These are phyloP conservation scores for Sylvilagus bachmani DNA, from an alignment of 2,113 vertebrate species.

Conservation along the genomic window DNA sequence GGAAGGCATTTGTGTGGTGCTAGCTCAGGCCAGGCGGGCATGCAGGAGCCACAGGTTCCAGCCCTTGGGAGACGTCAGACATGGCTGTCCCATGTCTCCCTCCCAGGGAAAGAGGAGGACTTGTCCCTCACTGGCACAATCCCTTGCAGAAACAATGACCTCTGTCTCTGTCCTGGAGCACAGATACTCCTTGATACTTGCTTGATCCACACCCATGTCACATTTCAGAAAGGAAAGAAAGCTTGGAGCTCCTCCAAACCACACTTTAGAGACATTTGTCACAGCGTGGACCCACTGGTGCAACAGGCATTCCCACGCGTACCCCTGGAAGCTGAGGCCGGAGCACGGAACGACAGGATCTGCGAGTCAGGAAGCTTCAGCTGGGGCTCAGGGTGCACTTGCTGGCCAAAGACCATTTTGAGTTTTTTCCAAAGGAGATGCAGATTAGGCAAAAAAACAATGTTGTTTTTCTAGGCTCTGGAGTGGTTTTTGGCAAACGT, in stretches of 20 bases:
- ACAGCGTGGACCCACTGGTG: not conserved
- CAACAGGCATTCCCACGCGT: not conserved
- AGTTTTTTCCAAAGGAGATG: not conserved
- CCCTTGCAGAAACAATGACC: fast-evolving
- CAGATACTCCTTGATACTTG: not conserved
- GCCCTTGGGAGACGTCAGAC: constrained; percentile 28
- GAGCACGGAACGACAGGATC: fast-evolving
- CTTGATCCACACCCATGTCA: not conserved
- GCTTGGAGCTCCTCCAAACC: not conserved
- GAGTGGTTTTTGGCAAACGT: not conserved
- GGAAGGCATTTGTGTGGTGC: not conserved
- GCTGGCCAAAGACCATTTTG: not conserved
- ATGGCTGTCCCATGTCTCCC: not conserved
- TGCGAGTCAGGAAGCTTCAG: fast-evolving
- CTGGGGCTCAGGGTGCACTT: not conserved
- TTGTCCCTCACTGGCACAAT: not conserved
- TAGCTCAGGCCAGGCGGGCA: not conserved
- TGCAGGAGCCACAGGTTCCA: constrained; percentile 36
- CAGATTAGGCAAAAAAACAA: not conserved
- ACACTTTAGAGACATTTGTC: not conserved
- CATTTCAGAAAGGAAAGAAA: not conserved
- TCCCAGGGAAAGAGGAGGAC: not conserved
- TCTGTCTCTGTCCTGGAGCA: not conserved
- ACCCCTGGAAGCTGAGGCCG: not conserved
- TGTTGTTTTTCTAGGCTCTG: not conserved